Evolutionary conservation across 53 echinoderm and acorn worm species (phyloP).

Genomic region (Crossaster papposus): DNA sequence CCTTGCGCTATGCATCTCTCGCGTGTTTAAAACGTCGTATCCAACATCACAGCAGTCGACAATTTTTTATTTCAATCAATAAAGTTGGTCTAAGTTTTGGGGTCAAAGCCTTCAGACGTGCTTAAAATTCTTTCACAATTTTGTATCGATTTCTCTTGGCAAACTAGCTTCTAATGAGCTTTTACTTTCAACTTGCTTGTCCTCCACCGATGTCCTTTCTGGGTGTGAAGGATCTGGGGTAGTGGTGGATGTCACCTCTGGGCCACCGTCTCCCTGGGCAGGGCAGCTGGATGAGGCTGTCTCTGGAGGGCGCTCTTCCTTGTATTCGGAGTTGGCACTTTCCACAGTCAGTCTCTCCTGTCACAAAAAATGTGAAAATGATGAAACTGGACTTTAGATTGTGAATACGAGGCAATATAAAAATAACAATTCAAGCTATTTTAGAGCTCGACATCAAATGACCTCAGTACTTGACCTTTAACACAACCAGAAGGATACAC

Average conservation of each 20-base stretch:
- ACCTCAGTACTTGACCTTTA: too few relatives aligned
- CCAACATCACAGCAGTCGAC: neutral
- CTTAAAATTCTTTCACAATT: constrained; percentile 3
- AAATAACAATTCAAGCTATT: too few relatives aligned
- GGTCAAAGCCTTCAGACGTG: neutral
- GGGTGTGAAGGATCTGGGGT: neutral
- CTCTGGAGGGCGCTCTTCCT: neutral
- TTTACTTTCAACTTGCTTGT: neutral
- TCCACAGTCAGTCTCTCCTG: neutral
- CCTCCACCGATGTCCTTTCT: neutral
- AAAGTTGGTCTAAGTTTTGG: neutral
- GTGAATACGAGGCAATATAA: too few relatives aligned
- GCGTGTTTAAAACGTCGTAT: too few relatives aligned
- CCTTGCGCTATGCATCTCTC: too few relatives aligned
- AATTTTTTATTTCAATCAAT: neutral
- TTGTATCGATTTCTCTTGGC: neutral
- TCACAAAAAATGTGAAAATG: neutral
- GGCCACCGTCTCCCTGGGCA: constrained; percentile 10
- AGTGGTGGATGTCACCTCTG: constrained; percentile 55
- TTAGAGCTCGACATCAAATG: too few relatives aligned
- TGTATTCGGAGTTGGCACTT: neutral
- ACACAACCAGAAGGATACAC: too few relatives aligned
- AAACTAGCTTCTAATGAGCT: constrained; percentile 9
- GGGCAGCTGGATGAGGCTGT: neutral
- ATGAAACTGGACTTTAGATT: too few relatives aligned